Percentiles rank a stretch among this genome's conserved stretches.
phyloP scores from a whole-genome alignment of 2,113 vertebrate species.

The Trachemys scripta region DNA sequence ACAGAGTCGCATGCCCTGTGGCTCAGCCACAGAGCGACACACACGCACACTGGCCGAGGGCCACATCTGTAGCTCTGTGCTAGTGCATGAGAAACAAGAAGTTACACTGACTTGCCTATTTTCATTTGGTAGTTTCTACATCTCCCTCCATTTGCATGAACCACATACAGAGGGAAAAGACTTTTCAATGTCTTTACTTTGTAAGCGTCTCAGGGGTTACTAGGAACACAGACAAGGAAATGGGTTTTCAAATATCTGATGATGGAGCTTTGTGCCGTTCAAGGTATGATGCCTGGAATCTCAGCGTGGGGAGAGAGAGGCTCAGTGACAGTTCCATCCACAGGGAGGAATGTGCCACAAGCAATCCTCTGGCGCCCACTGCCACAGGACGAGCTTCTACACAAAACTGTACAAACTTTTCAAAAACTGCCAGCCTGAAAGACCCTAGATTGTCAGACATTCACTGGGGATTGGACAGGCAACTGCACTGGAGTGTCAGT shows the following conservation, averaged over 20 bases:
- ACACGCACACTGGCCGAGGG: neutral
- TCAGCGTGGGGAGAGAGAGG: neutral
- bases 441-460: neutral
- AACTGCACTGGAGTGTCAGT: neutral
- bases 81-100: neutral
- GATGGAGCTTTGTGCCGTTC: neutral
- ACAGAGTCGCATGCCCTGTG: neutral
- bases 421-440: neutral
- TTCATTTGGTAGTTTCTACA: neutral
- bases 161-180: neutral
- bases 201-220: neutral
- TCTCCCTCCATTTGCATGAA: neutral
- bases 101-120: neutral
- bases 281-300: neutral
- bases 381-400: neutral
- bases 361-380: neutral
- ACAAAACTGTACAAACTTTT: neutral
- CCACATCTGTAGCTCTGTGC: neutral
- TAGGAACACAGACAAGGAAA: conserved; percentile 2
- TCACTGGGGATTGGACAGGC: neutral
- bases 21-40: accelerated
- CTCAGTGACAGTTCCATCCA: conserved; percentile 16
- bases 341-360: neutral
- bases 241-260: neutral
- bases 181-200: conserved; percentile 15